Evolutionary conservation across 2,888 invertebrate species (phyloP), one percentile per base, ranked within the genome.

Genomic region (Tolmerus cingulatus): DNA sequence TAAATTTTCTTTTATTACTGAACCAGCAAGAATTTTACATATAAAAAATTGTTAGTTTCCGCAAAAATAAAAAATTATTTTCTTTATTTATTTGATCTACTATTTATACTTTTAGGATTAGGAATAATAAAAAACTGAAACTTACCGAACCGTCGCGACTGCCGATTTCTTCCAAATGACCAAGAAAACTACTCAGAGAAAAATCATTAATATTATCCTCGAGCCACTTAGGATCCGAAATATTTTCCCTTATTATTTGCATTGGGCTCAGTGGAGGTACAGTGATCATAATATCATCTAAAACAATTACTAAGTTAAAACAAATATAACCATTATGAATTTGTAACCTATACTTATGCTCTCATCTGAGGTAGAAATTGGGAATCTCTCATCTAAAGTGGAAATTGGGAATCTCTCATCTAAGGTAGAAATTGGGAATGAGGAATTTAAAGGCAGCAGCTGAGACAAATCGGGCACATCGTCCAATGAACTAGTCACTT

Each of bases 151-250:
- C 92, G 30, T 92, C 90, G 37, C 90, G 91, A 86, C 91, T 91
- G 90, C 92, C 92, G 5, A 92, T 91, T 88, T 92, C 96, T 91
- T 97, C 97, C 89, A 97, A 93, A 90, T 97, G 96, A 0, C 96
- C 96, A 86, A 98, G 94, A 91, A 98, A 95, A 92, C 97, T 97
- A 92, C 97, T 97, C 84, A 98, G 93, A 7, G 97, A 97, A 93
- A 97, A 96, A 93, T 98, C 97, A 87, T 95, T 96, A 78, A 96
- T 96, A 91, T 97, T 95, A 0, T 92, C 92, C 86, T 92, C 92
- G 66, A 93, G 90, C 92, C 92, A 93, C 82, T 92, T 91, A 2
- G 92, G 90, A 90, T 92, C 92, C 2, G 92, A 91, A 2, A 91
- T 90, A 5, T 91, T 90, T 30, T 95, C 95, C 88, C 95, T 94